Evolutionary conservation across 1,140 invertebrate genomes (phyloP).

Genomic region (Pentalonia nigronervosa): DNA sequence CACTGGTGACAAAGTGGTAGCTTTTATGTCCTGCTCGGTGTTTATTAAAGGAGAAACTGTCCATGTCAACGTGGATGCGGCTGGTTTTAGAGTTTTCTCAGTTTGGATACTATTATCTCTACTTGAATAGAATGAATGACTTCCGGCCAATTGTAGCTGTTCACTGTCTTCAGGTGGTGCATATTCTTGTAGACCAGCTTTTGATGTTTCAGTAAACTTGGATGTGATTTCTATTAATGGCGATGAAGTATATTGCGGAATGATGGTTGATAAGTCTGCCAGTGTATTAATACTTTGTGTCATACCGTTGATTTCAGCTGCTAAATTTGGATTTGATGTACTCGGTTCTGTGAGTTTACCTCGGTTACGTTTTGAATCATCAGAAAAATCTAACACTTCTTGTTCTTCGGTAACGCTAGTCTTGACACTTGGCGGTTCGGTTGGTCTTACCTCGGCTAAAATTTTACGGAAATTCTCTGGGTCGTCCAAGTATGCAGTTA

Average conservation of each 20-base stretch:
- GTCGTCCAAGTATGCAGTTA: slow-evolving; percentile 82
- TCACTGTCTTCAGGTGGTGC: slow-evolving; percentile 60
- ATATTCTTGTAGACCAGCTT: slow-evolving; percentile 43
- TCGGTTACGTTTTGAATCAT: slow-evolving; percentile 65
- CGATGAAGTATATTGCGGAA: slow-evolving; percentile 52
- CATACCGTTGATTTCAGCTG: slow-evolving; percentile 30
- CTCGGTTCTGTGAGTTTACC: not conserved
- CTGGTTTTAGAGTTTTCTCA: not conserved
- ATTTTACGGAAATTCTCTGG: slow-evolving; percentile 79
- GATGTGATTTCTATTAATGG: slow-evolving; percentile 16
- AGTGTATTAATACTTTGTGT: not conserved
- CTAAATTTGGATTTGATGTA: not conserved
- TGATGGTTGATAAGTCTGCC: slow-evolving; percentile 23
- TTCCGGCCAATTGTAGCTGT: slow-evolving; percentile 61
- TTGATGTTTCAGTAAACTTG: slow-evolving; percentile 22
- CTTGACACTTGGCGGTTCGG: slow-evolving; percentile 71
- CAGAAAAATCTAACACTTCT: slow-evolving; percentile 79
- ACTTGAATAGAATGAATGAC: slow-evolving; percentile 62
- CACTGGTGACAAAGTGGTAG: slow-evolving; percentile 51
- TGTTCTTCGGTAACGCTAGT: slow-evolving; percentile 68
- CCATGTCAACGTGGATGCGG: not conserved
- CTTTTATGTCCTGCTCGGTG: not conserved
- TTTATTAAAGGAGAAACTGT: not conserved
- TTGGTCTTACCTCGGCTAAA: slow-evolving; percentile 77
- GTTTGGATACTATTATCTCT: slow-evolving; percentile 63